Base-by-base conservation (phyloP, 2,113 vertebrate genomes). In the Nibea coibor region DNA sequence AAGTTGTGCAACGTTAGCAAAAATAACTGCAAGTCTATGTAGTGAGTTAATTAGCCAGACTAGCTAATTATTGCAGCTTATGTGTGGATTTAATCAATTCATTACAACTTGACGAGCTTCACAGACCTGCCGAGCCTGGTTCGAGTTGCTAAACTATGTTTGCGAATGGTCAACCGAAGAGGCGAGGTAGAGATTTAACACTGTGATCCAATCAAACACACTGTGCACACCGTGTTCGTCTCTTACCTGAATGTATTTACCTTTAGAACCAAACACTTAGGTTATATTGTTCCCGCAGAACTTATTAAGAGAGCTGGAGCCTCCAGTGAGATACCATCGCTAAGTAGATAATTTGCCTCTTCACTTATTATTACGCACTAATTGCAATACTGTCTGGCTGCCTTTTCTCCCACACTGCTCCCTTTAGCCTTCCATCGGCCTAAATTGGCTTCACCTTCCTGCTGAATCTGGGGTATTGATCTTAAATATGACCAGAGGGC, bases 401-500 rank as follows among this genome's bases (percentile, higher is more conserved):
- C 75, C 73, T 78, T 56, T 80, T 62, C 47, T 72, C 56, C 51
- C 2, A 9, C 71, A 70, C 48, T 43, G 19, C 57, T 68, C 56
- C 66, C 75, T 74, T 63, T 50, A 67, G 31, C 26, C 59, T 31
- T 24, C 71, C 48, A 39, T 71, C 39, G 17, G 24, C 14, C 68
- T 69, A 61, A 61, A 78, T 72, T 67, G 61, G 58, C 67, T 77
- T 79, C 78, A 80, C 76, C 72, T 75, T 53, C 62, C 4, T 67
- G 28, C 72, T 58, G 50, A 78, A 69, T 72, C 53, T n/a, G 61
- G 22, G 35, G 59, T 75, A 92, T 83, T 86, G 87, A 91, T 87
- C 67, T 79, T 73, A 72, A 77, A 82, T 76, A 84, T 75, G 59
- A 58, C 70, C 70, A 57, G 69, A 71, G 80, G 81, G 31, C 4